Evolutionary conservation across 2,113 vertebrate genomes (phyloP), one percentile per base, ranked within the genome.

Genomic region (Orthonyx spaldingii): DNA sequence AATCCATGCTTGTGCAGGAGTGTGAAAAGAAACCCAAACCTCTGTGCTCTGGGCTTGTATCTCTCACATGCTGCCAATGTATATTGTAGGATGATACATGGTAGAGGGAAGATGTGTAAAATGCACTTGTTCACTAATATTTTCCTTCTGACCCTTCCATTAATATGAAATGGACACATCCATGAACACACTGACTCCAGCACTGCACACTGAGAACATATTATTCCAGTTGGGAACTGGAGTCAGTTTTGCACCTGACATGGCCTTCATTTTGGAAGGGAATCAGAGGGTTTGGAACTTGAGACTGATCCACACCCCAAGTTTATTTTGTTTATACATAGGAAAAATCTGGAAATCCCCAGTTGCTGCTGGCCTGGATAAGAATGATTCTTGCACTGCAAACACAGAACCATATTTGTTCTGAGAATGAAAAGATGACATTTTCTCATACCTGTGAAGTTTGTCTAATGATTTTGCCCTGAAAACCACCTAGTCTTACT

Each of bases 281-380:
- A 92, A 90, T 95, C 84, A 93, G 68, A 96, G 35, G 28, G 10
- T 84, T 94, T 96, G 91, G 65, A 96, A 87, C 16, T 9, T 9
- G 70, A 95, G 44, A 83, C 59, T 1, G 28, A 87, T 71, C 65
- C 79, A 77, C 92, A 85, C 84, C 95, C 66, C 27, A 52, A 35
- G 39, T 57, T 92, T 96, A 71, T 84, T 96, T 93, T 96, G 68
- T 68, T 97, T 96, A 74, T 93, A 63, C 13, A 26, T 33, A 65
- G 80, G 64, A 84, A 95, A 94, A 78, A 93, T 64, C 35, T 95
- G 93, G 95, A 96, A 95, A 95, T 95, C 84, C 95, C 90, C 90
- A 80, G 35, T 60, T 90, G 78, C 59, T 74, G 46, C 61, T 87
- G 60, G 33, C 53, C 63, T 71, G 70, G 53, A 47, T 87, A 80